Base-by-base conservation (phyloP, 2,888 invertebrate genomes). In the Carabus problematicus region DNA sequence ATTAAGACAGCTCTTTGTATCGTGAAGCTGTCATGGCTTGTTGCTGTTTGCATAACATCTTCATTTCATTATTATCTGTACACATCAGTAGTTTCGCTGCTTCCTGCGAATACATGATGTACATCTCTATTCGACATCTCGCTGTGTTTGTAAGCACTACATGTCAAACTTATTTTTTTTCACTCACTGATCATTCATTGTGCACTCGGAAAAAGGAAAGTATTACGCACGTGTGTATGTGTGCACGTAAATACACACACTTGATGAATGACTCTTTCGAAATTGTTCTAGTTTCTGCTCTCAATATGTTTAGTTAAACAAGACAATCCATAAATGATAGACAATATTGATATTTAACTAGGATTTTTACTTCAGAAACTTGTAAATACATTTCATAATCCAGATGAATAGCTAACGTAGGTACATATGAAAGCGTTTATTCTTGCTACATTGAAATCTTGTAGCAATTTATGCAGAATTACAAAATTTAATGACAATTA, bases 401-500 rank as follows among this genome's bases (percentile, higher is more conserved):
- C 29, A 29, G 29, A 29, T 29, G 29, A 29, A 3, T 29, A 29
- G 2, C 47, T 47, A 9, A 47, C 47, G 47, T 11, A 29, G 3
- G 29, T 6, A n/a, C n/a, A n/a, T n/a, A n/a, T n/a, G n/a, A n/a
- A n/a, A n/a, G n/a, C 43, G 12, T 43, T 3, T 43, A n/a, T 6
- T 43, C 43, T n/a, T 12, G 12, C 43, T 43, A 7, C 47, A 47
- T 47, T 47, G 16, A 47, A 14, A 14, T 47, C 47, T 52, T 18
- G 16, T 4, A 52, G 16, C 16, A 52, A 52, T 52, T 18, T 52
- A 52, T 52, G 16, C 52, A 52, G 18, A 11, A 52, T 52, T 52
- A 52, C 52, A 52, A 52, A 52, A 52, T 18, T 18, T 6, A 11
- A 12, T 6, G 52, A 52, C 52, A 52, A 52, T 52, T 52, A 52